phyloP scores from a whole-genome alignment of 2,888 invertebrate genomes.

The Aricia artaxerxes region DNA sequence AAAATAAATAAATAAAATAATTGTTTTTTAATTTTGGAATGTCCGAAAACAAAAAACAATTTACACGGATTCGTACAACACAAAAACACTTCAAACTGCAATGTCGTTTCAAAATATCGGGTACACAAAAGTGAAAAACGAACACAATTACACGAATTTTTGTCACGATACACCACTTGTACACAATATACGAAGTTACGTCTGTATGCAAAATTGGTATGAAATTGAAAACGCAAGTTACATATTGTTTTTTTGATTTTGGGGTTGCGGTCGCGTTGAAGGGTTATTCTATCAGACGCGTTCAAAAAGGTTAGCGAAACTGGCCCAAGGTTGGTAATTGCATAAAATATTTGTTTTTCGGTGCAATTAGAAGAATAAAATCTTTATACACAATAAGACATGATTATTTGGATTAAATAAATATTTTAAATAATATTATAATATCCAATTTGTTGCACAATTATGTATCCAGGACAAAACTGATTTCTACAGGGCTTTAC shows the following conservation, averaged over 20 bases:
- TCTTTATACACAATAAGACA: too few relatives aligned
- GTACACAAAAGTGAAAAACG: constrained; percentile 47
- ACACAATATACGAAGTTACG: constrained; percentile 65
- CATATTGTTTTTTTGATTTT: constrained; percentile 77
- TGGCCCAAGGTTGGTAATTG: too few relatives aligned
- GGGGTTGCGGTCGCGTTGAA: constrained; percentile 46
- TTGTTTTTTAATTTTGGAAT: too few relatives aligned
- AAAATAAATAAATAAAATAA: too few relatives aligned
- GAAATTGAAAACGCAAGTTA: constrained; percentile 81
- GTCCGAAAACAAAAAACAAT: too few relatives aligned
- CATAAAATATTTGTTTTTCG: too few relatives aligned
- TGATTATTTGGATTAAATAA: too few relatives aligned
- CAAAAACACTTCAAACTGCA: neutral
- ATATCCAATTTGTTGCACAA: too few relatives aligned
- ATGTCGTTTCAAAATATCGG: constrained; percentile 9
- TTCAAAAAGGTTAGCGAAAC: neutral
- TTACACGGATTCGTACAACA: neutral
- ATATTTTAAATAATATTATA: too few relatives aligned
- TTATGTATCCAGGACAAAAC: too few relatives aligned
- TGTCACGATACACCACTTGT: constrained; percentile 65
- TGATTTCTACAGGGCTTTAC: too few relatives aligned
- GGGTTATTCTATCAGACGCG: constrained; percentile 49
- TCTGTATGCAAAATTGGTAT: constrained; percentile 79
- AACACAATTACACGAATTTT: constrained; percentile 45
- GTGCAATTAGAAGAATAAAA: too few relatives aligned